Base-by-base conservation (phyloP, 2,113 vertebrate species). In the Anguilla rostrata region DNA sequence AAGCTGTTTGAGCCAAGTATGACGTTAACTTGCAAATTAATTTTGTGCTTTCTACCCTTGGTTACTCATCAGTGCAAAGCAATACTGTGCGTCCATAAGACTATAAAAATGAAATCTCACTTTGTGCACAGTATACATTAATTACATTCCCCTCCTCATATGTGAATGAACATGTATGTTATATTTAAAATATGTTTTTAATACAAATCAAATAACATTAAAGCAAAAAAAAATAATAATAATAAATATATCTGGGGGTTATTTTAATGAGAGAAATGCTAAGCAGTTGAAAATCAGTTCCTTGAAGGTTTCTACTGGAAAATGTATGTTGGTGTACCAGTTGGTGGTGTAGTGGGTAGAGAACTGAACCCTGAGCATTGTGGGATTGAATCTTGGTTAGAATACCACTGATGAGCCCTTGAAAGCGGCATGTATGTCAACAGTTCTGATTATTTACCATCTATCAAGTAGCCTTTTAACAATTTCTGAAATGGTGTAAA, bases 1-100 rank as follows among this genome's bases (percentile, higher is more conserved):
- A n/a, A 34, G n/a, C 71, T n/a, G 71, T 1, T 34, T 75, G n/a
- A n/a, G 6, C 71, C 5, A 12, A 11, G 60, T 26, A 66, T 66
- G 20, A 66, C 2, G 49, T 53, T 53, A 53, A 53, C 49, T 53
- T 53, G 5, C 26, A 20, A 66, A 66, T 66, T 66, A 26, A 66
- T 15, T 60, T 60, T 60, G 12, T 60, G 14, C 41, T 82, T n/a
- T 82, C 81, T 46, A 46, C 43, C 43, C 3, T 43, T 49, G 85
- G 84, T 86, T 78, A 86, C 56, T 39, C 82, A 49, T 89, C 46
- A 66, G 53, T 15, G 14, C 53, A 86, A 29, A 79, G 40, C 71
- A 75, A 81, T 63, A 40, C 40, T 78, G 57, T 1, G 2, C 16
- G 57, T 49, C 29, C 66, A 8, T 46, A 46, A 46, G 5, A 79